phyloP scores from a whole-genome alignment of 2,113 vertebrate species.

The Lepus americanus region DNA sequence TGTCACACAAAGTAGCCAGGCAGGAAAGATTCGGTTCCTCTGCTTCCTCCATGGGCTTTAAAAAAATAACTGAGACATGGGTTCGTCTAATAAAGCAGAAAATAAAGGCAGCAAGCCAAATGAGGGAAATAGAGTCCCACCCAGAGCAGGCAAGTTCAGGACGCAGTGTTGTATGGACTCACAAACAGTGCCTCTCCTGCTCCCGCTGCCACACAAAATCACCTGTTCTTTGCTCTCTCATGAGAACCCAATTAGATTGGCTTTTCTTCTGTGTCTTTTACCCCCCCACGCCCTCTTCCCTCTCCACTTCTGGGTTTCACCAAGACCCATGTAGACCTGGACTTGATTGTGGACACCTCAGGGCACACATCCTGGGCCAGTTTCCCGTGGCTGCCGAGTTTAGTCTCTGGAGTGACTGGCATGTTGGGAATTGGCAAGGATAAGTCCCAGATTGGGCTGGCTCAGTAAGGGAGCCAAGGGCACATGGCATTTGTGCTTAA shows the following conservation, averaged over 20 bases:
- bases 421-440: constrained; percentile 86
- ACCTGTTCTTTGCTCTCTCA: neutral
- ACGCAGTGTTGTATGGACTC: too few relatives aligned
- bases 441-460: constrained; percentile 89
- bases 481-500: constrained; percentile 89
- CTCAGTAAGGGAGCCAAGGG: constrained; percentile 85
- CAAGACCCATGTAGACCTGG: constrained; percentile 89
- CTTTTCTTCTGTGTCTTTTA: neutral
- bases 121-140: neutral
- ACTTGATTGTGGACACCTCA: constrained; percentile 91
- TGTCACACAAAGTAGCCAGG: neutral
- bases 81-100: neutral
- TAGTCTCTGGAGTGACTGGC: constrained; percentile 80
- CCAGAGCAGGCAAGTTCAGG: neutral
- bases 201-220: neutral
- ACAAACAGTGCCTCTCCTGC: neutral
- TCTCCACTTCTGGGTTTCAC: constrained; percentile 79
- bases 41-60: neutral
- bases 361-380: constrained; percentile 53
- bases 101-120: neutral
- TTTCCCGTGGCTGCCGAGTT: constrained; percentile 79
- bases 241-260: neutral
- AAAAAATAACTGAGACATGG: neutral
- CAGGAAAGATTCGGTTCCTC: neutral
- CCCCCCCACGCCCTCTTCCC: neutral